Conservation (phyloP, 1,140 invertebrate genomes). For the Zelostemma sp. region DNA sequence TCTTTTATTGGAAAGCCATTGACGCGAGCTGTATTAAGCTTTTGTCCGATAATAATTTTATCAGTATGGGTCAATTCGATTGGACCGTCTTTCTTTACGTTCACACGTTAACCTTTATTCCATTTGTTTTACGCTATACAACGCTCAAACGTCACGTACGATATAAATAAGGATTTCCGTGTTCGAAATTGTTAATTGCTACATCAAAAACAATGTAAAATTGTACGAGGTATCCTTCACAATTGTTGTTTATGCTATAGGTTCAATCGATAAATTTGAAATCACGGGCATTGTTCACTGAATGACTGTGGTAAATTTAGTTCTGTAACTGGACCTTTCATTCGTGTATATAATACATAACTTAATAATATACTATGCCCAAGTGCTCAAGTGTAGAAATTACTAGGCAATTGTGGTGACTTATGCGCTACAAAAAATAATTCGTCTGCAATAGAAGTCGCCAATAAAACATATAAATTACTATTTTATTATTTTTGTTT, state of each 20-base stretch:
- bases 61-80: slow-evolving; percentile 34
- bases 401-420: too few species aligned
- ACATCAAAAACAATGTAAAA: slow-evolving; percentile 15
- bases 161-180: not conserved
- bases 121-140: slow-evolving; percentile 24
- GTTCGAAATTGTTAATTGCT: slow-evolving; percentile 1
- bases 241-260: not conserved
- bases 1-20: slow-evolving; percentile 53
- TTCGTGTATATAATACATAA: too few species aligned
- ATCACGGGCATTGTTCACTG: too few species aligned
- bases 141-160: slow-evolving; percentile 3
- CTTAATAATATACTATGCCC: too few species aligned
- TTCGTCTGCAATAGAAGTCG: too few species aligned
- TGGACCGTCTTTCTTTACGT: slow-evolving; percentile 38
- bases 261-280: not conserved
- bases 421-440: too few species aligned
- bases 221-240: slow-evolving; percentile 7
- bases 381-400: too few species aligned
- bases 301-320: too few species aligned
- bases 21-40: slow-evolving; percentile 38
- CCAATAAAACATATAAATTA: too few species aligned
- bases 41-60: slow-evolving; percentile 48
- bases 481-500: too few species aligned
- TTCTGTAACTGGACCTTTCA: too few species aligned
- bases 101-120: slow-evolving; percentile 23